Conservation (phyloP, 35 echinoderm and acorn worm genomes). For the Strongylocentrotus purpuratus region DNA sequence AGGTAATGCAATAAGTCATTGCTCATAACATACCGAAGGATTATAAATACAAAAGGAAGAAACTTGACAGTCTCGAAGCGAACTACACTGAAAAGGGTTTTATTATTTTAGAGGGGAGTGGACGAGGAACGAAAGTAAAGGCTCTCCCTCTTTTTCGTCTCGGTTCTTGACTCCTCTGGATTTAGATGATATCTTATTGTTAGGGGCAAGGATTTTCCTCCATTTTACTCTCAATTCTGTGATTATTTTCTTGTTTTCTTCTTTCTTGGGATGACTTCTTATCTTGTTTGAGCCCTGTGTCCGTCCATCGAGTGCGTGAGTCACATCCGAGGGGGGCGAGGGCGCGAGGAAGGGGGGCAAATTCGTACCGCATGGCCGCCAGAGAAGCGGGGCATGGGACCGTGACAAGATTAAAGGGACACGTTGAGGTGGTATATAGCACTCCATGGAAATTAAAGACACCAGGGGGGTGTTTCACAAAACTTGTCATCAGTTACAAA, state of each 20-base stretch:
- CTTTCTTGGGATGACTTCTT: not conserved
- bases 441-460: not conserved
- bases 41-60: no score
- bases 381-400: not conserved
- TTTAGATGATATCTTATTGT: no score
- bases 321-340: not conserved
- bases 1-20: no score
- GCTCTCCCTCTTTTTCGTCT: no score
- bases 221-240: not conserved
- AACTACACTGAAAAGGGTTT: no score
- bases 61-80: no score
- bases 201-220: not conserved
- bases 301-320: not conserved
- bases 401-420: not conserved
- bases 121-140: no score
- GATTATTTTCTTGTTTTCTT: not conserved
- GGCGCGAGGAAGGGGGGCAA: constrained; percentile 32
- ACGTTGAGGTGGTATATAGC: not conserved
- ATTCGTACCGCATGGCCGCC: constrained; percentile 38
- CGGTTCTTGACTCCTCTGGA: no score
- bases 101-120: no score
- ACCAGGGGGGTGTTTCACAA: no score
- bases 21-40: no score
- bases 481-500: no score
- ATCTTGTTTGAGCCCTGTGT: not conserved